Percentiles rank a stretch among this genome's conserved stretches.
These are phyloP conservation scores for Hecatera dysodea DNA, from an alignment of 2,888 invertebrate species.

Conservation along the genomic window DNA sequence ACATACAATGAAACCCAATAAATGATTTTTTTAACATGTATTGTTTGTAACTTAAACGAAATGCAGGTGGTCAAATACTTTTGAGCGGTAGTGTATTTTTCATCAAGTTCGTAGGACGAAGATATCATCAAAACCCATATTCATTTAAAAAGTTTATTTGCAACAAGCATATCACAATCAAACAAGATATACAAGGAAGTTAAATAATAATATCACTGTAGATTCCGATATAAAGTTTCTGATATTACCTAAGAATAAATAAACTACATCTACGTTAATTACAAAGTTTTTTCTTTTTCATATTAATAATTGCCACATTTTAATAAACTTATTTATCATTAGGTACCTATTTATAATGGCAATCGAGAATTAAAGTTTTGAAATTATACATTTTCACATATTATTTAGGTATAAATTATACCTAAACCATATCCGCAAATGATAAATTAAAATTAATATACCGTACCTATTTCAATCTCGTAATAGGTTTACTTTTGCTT, in stretches of 20 bases:
- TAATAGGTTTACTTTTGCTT: neutral
- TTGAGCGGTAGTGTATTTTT: too few relatives aligned
- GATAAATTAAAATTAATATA: too few relatives aligned
- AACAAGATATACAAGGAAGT: constrained; percentile 77
- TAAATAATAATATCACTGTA: constrained; percentile 86
- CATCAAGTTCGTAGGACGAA: neutral
- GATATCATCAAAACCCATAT: constrained; percentile 37
- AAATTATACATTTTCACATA: constrained; percentile 18
- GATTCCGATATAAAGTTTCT: constrained; percentile 85
- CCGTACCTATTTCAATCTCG: too few relatives aligned
- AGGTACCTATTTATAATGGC: constrained; percentile 58
- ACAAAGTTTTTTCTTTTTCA: constrained; percentile 41
- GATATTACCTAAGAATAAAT: constrained; percentile 72
- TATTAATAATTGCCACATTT: constrained; percentile 37
- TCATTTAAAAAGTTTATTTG: constrained; percentile 77
- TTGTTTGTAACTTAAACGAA: too few relatives aligned
- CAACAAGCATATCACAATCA: constrained; percentile 79
- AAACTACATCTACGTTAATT: constrained; percentile 62
- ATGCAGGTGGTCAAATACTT: too few relatives aligned
- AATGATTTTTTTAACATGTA: too few relatives aligned
- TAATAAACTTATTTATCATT: constrained; percentile 21
- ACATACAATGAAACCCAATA: too few relatives aligned
- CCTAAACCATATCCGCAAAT: too few relatives aligned
- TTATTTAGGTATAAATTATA: neutral
- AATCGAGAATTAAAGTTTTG: constrained; percentile 28